These are phyloP conservation scores for Erinaceus europaeus DNA, from an alignment of 2,113 vertebrate species.

Conservation along the genomic window DNA sequence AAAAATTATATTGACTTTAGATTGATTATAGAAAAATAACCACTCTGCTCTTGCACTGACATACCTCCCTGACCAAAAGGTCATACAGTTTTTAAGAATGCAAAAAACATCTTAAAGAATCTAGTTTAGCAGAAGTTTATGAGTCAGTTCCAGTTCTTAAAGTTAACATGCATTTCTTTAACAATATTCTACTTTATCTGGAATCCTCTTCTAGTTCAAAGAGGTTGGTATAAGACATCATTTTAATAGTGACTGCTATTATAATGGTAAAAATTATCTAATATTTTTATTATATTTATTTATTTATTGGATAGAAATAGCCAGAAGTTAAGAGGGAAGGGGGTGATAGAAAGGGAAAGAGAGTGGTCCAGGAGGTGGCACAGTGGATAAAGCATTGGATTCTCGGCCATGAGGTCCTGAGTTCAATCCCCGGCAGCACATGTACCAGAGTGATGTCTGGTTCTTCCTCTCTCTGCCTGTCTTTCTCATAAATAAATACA, in stretches of 20 bases:
- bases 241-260: constrained; percentile 4
- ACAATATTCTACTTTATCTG: background rate
- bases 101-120: background rate
- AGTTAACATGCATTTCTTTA: background rate
- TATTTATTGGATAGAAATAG: too few relatives aligned
- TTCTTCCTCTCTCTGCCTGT: too few relatives aligned
- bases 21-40: constrained; percentile 25
- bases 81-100: background rate
- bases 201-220: background rate
- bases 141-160: constrained; percentile 16
- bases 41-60: constrained; percentile 3
- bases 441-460: too few relatives aligned
- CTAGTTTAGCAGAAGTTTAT: background rate
- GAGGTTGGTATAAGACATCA: background rate
- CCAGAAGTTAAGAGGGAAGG: too few relatives aligned
- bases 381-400: too few relatives aligned
- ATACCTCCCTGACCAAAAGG: too few relatives aligned
- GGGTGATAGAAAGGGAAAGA: too few relatives aligned
- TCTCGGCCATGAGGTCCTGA: too few relatives aligned
- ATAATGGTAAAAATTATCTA: background rate
- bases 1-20: constrained; percentile 30
- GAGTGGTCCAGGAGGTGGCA: too few relatives aligned
- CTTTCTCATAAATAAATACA: too few relatives aligned
- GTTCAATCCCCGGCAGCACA: too few relatives aligned
- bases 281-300: too few relatives aligned